Percentiles rank a stretch among this genome's conserved stretches.
Evolutionary conservation across 2,797 vertebrate species (phyloP).

Genomic region (Tamandua tetradactyla): DNA sequence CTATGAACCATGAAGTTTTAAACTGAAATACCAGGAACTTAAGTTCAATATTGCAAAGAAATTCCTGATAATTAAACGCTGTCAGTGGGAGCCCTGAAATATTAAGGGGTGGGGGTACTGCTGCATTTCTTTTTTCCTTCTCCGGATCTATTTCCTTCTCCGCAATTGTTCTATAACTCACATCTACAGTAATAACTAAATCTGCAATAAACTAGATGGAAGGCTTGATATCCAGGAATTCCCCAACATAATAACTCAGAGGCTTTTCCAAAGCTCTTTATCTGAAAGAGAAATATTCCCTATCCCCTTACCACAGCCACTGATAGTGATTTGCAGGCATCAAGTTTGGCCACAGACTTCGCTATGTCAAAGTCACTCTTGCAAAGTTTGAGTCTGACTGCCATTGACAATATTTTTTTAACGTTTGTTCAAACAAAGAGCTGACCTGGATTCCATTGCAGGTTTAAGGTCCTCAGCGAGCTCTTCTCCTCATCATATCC

Average conservation of each 20-base stretch:
- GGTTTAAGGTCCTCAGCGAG: accelerated
- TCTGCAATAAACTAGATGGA: neutral
- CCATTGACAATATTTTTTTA: neutral
- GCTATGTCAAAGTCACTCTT: neutral
- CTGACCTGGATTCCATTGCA: accelerated
- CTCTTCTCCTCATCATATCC: accelerated
- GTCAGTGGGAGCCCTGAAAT: neutral
- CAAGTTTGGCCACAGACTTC: accelerated
- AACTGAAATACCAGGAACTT: neutral
- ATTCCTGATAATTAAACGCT: neutral
- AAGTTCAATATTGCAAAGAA: neutral
- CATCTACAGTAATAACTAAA: accelerated
- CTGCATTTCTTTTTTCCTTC: accelerated
- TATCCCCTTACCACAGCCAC: accelerated
- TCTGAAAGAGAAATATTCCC: neutral
- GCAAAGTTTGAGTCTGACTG: neutral
- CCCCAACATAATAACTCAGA: accelerated
- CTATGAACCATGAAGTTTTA: neutral
- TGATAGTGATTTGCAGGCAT: accelerated
- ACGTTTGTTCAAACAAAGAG: neutral
- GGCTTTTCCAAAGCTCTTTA: neutral
- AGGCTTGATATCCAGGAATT: accelerated
- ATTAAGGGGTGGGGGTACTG: accelerated
- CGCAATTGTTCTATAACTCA: too few species aligned
- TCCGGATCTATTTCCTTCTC: too few species aligned